Evolutionary conservation across 2,113 vertebrate species (phyloP).

Genomic region (Boulengeromyrus knoepffleri): DNA sequence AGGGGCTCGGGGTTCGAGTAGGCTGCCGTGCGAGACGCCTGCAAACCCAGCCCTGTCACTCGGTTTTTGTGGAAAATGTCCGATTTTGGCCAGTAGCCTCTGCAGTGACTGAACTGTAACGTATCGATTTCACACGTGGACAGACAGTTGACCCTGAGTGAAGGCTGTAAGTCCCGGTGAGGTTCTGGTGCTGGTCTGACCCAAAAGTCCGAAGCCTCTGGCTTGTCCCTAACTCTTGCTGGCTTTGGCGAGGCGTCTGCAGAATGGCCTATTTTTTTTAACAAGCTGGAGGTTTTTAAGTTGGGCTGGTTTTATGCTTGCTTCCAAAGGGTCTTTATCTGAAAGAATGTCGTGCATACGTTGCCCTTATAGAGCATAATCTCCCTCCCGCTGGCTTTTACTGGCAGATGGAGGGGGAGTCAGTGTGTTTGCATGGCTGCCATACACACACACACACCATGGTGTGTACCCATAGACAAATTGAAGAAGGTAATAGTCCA

Average conservation of each 20-base stretch:
- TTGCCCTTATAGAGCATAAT: constrained; percentile 45
- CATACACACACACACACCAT: background rate
- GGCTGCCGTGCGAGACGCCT: background rate
- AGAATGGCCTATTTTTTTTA: background rate
- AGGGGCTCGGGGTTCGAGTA: background rate
- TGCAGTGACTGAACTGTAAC: background rate
- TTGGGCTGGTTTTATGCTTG: constrained; percentile 51
- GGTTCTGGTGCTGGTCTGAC: background rate
- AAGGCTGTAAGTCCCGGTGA: background rate
- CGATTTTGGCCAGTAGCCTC: background rate
- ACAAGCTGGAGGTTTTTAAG: constrained; percentile 45
- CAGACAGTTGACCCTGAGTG: background rate
- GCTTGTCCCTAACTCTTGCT: constrained; percentile 23
- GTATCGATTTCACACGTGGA: background rate
- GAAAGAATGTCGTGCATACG: constrained; percentile 54
- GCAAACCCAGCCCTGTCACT: background rate
- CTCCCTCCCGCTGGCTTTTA: constrained; percentile 48
- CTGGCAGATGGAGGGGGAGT: constrained; percentile 55
- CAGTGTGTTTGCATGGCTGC: constrained; percentile 19
- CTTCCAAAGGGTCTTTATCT: constrained; percentile 44
- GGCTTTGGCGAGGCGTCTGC: background rate
- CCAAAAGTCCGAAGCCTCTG: background rate
- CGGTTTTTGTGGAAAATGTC: background rate
- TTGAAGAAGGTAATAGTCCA: constrained; percentile 48
- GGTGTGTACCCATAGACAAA: constrained; percentile 46